These are phyloP conservation scores for Acrocephalus scirpaceus DNA, from an alignment of 2,797 vertebrate species.

Conservation along the genomic window DNA sequence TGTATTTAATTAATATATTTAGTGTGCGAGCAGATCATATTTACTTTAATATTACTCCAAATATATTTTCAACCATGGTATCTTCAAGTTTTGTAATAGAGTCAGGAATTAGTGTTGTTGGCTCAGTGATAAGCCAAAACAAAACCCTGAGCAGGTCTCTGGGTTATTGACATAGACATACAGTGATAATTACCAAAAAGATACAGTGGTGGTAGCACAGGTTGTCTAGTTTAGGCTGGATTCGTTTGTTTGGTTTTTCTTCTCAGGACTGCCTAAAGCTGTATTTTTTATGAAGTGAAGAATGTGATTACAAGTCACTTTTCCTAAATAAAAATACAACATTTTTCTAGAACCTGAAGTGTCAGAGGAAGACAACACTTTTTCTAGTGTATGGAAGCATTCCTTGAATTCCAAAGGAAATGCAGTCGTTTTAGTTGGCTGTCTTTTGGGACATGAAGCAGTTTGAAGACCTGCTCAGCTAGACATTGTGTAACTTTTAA, in stretches of 20 bases:
- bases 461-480: neutral
- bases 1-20: neutral
- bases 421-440: neutral
- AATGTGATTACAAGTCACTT: neutral
- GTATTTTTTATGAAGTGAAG: neutral
- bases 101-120: neutral
- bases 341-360: neutral
- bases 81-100: neutral
- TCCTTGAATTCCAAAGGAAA: neutral
- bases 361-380: neutral
- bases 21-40: neutral
- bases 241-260: neutral
- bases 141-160: neutral
- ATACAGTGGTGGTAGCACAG: neutral
- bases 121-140: neutral
- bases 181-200: neutral
- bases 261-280: neutral
- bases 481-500: neutral
- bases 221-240: neutral
- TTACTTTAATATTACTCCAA: neutral
- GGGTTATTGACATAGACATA: neutral
- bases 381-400: rapidly evolving
- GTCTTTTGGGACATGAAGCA: neutral
- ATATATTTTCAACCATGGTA: neutral
- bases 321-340: neutral